phyloP scores from a whole-genome alignment of 2,113 vertebrate genomes.

The Halichoeres trimaculatus region DNA sequence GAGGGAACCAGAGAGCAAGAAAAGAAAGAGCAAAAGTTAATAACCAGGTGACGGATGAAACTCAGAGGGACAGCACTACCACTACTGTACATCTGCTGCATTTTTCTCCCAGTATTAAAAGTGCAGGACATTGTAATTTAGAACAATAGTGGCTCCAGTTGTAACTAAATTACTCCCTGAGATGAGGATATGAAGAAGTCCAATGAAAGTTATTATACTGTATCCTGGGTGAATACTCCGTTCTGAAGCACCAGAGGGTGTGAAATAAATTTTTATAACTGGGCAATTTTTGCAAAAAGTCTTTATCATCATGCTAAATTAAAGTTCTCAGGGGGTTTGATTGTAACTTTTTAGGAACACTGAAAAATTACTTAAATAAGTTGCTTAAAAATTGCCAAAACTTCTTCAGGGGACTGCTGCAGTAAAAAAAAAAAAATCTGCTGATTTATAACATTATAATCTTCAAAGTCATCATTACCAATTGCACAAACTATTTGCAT shows the following conservation, averaged over 20 bases:
- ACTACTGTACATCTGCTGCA: constrained; percentile 10
- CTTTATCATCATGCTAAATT: constrained; percentile 32
- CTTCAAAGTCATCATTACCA: background rate
- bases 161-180: constrained; percentile 49
- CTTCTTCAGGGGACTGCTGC: background rate
- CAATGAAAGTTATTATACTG: constrained; percentile 50
- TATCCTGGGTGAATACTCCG: constrained; percentile 28
- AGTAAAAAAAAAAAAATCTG: constrained; percentile 15
- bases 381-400: constrained; percentile 6
- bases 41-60: constrained; percentile 50
- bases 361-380: constrained; percentile 24
- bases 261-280: constrained; percentile 46
- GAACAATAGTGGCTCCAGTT: constrained; percentile 40
- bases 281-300: constrained; percentile 43
- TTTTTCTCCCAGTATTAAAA: constrained; percentile 29
- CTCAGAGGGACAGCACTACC: constrained; percentile 24
- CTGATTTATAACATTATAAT: constrained; percentile 19
- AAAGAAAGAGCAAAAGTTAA: constrained; percentile 50
- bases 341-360: constrained; percentile 31
- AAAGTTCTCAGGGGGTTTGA: constrained; percentile 27
- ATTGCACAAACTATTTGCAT: background rate
- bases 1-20: constrained; percentile 28
- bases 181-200: constrained; percentile 40
- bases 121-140: constrained; percentile 40
- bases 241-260: constrained; percentile 30